Evolutionary conservation across 2,113 vertebrate genomes (phyloP).

Genomic region (Albula goreensis): DNA sequence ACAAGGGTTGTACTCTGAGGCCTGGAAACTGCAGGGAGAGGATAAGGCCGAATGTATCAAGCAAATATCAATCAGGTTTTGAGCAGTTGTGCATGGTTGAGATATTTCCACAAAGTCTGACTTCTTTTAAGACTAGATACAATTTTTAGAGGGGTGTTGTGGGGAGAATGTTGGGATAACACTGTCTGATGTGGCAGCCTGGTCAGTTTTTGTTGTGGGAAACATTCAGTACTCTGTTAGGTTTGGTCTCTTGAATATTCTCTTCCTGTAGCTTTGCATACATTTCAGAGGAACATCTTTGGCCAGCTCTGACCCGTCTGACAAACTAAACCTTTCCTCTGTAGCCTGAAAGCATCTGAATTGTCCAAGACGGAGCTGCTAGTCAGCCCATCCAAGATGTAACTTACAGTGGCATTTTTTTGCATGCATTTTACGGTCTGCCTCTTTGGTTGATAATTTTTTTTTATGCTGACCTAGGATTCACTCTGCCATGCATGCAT

Average conservation of each 20-base stretch:
- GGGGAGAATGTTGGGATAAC: neutral
- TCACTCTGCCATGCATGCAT: neutral
- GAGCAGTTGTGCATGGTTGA: neutral
- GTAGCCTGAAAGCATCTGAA: neutral
- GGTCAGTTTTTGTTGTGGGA: neutral
- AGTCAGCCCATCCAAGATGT: neutral
- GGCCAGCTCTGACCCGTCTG: neutral
- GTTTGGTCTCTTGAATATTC: neutral
- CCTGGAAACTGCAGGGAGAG: neutral
- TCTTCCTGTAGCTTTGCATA: neutral
- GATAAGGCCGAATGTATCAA: neutral
- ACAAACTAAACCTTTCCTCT: neutral
- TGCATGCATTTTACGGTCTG: neutral
- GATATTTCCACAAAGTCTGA: neutral
- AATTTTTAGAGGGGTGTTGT: neutral
- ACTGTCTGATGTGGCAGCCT: neutral
- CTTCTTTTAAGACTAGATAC: neutral
- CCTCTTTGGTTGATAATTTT: neutral
- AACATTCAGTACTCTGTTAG: neutral
- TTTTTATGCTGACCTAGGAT: neutral
- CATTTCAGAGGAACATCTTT: neutral
- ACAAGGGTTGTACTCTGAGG: neutral
- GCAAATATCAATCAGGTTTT: neutral
- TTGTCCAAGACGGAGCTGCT: neutral
- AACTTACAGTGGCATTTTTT: neutral